Evolutionary conservation across 1,140 invertebrate genomes (phyloP).

Genomic region (Propsilocerus akamusi): DNA sequence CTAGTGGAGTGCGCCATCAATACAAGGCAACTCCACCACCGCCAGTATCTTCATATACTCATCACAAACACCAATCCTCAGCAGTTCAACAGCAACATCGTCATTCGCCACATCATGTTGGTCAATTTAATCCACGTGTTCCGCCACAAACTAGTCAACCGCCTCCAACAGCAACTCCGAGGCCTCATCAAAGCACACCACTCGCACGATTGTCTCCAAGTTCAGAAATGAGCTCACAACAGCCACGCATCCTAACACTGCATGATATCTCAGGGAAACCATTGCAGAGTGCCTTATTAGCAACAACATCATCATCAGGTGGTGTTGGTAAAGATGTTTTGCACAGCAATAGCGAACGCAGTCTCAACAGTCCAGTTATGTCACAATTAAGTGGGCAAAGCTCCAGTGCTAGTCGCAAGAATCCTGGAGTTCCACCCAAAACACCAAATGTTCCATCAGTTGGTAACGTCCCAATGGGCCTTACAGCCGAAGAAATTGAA

Average conservation of each 20-base stretch:
- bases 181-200: constrained; percentile 68
- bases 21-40: constrained; percentile 69
- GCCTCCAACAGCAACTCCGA: constrained; percentile 34
- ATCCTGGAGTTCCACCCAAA: constrained; percentile 35
- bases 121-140: constrained; percentile 42
- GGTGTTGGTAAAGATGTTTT: constrained; percentile 65
- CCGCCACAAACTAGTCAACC: constrained; percentile 44
- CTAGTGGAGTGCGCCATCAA: constrained; percentile 40
- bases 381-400: constrained; percentile 70
- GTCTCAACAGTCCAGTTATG: constrained; percentile 78
- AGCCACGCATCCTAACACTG: constrained; percentile 74
- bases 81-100: constrained; percentile 40
- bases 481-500: constrained; percentile 85
- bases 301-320: constrained; percentile 69
- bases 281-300: constrained; percentile 67
- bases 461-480: constrained; percentile 46
- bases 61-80: constrained; percentile 54
- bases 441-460: constrained; percentile 36
- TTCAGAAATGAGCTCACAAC: constrained; percentile 77
- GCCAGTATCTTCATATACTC: constrained; percentile 44
- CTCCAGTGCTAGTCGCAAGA: constrained; percentile 52
- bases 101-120: constrained; percentile 46
- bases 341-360: constrained; percentile 75
- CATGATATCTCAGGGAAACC: constrained; percentile 88
- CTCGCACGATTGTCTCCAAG: constrained; percentile 76